Evolutionary conservation across 2,797 vertebrate genomes (phyloP), one percentile per base, ranked within the genome.

Genomic region (Galagoides demidoff): DNA sequence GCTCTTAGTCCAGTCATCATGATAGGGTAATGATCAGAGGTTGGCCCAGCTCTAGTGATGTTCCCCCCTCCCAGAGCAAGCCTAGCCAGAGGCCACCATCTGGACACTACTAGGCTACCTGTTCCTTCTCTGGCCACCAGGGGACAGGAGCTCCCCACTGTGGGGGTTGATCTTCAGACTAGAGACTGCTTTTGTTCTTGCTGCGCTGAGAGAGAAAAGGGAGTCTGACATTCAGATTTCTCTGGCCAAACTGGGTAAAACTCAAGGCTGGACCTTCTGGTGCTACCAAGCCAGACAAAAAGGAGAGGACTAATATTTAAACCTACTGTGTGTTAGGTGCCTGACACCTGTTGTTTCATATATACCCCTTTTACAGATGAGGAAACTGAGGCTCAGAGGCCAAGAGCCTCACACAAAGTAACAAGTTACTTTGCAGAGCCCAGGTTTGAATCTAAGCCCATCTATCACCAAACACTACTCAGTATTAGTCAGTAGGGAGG

Each of bases 121-220:
- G 43, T 84, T 61, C 34, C 17, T 13, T 59, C 31, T 73, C 3
- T 95, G 83, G 79, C 83, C 96, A 92, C 83, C 16, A 96, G 96
- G 57, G 77, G 92, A 63, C 93, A 94, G 77, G 66, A 85, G 34
- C 68, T 23, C 63, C 49, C 23, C 49, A 25, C 37, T 17, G 19
- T 55, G 45, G 73, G 7, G 52, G 55, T 45, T 37, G 77, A 59
- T 25, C 29, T 39, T 78, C 10, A 7, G 31, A 3, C 6, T 7
- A 34, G 49, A 52, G 52, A 78, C 52, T 4, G 2, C 14, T n/a
- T 85, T n/a, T 43, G n/a, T 17, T 83, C 2, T 37, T 63, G 55
- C 66, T 37, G 37, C 49, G 49, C 45, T 13, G 12, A 5, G 90
- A 71, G 85, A 43, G 45, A 23, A 59, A 57, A 29, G 39, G 12